phyloP scores from a whole-genome alignment of 2,797 vertebrate species.

The Odontamblyopus rebecca region DNA sequence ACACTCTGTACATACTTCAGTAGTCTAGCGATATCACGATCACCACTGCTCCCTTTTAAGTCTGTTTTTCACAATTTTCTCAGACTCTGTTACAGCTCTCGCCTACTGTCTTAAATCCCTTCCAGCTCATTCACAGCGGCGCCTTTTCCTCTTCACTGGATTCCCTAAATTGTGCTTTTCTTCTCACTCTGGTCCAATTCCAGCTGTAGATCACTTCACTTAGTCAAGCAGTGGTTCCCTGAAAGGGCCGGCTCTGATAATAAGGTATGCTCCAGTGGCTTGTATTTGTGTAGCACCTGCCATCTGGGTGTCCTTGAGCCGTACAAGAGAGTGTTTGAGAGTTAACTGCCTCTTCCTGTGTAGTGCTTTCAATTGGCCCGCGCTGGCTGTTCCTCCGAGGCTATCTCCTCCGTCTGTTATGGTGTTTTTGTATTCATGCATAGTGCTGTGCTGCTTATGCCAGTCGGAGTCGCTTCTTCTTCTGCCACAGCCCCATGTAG shows the following conservation, averaged over 20 bases:
- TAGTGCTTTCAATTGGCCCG: slow-evolving; percentile 49
- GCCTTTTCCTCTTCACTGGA: background rate
- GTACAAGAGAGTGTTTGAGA: slow-evolving; percentile 26
- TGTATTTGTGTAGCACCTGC: slow-evolving; percentile 66
- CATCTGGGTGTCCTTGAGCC: slow-evolving; percentile 70
- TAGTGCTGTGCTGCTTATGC: slow-evolving; percentile 7
- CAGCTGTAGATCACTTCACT: slow-evolving; percentile 36
- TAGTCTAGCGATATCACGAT: too few species aligned
- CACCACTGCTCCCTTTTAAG: too few species aligned
- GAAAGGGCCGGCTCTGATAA: slow-evolving; percentile 54
- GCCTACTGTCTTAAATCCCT: background rate
- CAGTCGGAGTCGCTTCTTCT: slow-evolving; percentile 5
- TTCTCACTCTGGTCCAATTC: slow-evolving; percentile 27
- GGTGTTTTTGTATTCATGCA: background rate
- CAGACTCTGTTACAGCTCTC: background rate
- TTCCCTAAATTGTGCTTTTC: slow-evolving; percentile 27
- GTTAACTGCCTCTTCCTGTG: slow-evolving; percentile 42
- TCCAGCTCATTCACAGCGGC: background rate
- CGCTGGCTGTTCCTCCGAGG: slow-evolving; percentile 45
- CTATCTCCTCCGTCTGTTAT: slow-evolving; percentile 41
- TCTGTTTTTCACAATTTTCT: too few species aligned
- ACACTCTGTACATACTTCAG: too few species aligned
- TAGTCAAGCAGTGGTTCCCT: slow-evolving; percentile 35
- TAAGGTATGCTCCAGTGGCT: slow-evolving; percentile 61
- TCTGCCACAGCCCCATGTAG: slow-evolving; percentile 21